These are phyloP conservation scores for Cassiopea andromeda DNA, from an alignment of 30 jellyfish, hydroid and myxozoan genomes.

Conservation along the genomic window DNA sequence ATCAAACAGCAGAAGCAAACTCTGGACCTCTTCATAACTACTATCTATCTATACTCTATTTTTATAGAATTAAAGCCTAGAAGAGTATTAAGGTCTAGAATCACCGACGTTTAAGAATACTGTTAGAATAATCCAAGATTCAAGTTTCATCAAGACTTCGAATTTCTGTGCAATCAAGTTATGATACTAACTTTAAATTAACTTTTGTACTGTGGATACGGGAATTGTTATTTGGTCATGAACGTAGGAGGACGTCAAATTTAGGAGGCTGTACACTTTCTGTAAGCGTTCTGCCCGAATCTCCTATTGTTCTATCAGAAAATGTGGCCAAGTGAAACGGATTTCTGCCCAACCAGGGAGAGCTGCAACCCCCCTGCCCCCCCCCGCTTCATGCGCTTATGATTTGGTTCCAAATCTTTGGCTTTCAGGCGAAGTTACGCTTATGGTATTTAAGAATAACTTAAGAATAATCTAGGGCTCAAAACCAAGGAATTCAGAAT, in stretches of 20 bases:
- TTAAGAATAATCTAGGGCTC: neutral
- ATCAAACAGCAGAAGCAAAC: too few species aligned
- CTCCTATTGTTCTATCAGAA: neutral
- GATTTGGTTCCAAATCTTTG: too few species aligned
- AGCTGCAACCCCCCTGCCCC: too few species aligned
- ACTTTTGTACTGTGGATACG: neutral
- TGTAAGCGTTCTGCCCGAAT: too few species aligned
- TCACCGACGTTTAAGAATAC: neutral
- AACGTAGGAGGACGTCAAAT: too few species aligned
- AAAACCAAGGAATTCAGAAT: neutral
- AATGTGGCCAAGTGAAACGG: neutral
- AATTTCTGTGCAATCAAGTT: neutral
- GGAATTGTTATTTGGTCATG: neutral
- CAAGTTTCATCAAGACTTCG: neutral
- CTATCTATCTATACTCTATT: neutral
- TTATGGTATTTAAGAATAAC: neutral
- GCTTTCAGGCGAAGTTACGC: neutral
- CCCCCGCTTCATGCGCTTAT: too few species aligned
- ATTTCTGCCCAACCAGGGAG: too few species aligned
- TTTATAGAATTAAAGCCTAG: neutral
- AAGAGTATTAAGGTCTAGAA: neutral
- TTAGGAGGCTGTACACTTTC: too few species aligned
- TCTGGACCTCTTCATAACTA: too few species aligned
- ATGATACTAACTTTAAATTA: too few species aligned
- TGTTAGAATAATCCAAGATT: neutral